Conservation (phyloP, 2,797 vertebrate genomes). For the Florisuga fusca region DNA sequence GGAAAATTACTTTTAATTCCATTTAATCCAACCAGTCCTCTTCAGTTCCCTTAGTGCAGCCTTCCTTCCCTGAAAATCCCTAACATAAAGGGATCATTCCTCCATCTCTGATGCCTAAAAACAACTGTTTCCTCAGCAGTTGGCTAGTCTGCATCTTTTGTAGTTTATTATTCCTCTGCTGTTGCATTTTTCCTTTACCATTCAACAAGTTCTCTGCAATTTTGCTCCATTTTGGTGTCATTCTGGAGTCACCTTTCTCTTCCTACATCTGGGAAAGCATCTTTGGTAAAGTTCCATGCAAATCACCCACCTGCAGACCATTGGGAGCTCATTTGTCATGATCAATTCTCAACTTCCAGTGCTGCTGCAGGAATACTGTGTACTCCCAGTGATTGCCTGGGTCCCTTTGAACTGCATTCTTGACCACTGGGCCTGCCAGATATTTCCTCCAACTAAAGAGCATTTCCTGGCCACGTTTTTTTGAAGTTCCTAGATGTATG, state of each 20-base stretch:
- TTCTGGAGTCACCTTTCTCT: neutral
- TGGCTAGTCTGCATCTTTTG: neutral
- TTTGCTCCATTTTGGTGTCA: neutral
- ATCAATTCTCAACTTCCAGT: neutral
- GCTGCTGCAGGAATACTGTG: neutral
- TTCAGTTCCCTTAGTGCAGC: neutral
- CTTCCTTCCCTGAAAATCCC: neutral
- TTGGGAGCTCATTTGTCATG: neutral
- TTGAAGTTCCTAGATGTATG: conserved; percentile 71
- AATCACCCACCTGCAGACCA: neutral
- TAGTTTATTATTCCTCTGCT: neutral
- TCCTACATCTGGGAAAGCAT: neutral
- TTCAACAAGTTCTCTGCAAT: neutral
- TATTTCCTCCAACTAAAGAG: conserved; percentile 68
- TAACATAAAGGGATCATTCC: neutral
- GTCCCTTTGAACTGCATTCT: conserved; percentile 63
- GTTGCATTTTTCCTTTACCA: neutral
- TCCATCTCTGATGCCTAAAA: neutral
- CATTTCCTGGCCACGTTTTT: conserved; percentile 66
- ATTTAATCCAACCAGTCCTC: neutral
- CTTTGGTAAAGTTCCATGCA: rapidly evolving
- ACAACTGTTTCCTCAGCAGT: neutral
- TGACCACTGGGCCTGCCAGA: conserved; percentile 66
- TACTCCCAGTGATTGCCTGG: neutral
- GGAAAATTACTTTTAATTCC: neutral